Evolutionary conservation across 2,888 invertebrate species (phyloP).

Genomic region (Raillietiella orientalis): DNA sequence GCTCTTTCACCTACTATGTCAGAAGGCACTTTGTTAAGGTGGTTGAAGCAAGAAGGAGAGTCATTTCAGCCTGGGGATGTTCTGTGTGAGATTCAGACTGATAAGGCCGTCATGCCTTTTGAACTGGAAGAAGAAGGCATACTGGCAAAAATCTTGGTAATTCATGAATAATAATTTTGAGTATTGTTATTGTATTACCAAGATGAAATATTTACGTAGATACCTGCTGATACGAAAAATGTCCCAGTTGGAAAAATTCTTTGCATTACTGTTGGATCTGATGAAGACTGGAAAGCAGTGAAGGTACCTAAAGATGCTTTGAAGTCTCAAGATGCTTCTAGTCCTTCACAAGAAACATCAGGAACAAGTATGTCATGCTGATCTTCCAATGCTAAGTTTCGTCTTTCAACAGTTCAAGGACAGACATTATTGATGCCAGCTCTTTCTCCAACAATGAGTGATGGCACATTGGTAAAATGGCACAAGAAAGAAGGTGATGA

Average conservation of each 20-base stretch:
- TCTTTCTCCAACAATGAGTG: slow-evolving; percentile 26
- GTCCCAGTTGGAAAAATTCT: slow-evolving; percentile 22
- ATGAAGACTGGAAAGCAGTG: slow-evolving; percentile 25
- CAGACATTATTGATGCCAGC: no score
- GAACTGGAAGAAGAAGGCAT: slow-evolving; percentile 24
- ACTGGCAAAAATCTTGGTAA: slow-evolving; percentile 26
- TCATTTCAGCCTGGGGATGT: slow-evolving; percentile 21
- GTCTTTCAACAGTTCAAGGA: no score
- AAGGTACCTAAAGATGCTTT: no score
- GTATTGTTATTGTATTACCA: no score
- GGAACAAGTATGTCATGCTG: no score
- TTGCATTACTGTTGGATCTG: slow-evolving; percentile 22
- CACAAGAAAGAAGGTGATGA: no score
- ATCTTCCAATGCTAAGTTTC: no score
- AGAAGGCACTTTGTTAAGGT: slow-evolving; percentile 22
- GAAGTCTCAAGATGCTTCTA: no score
- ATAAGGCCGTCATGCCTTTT: slow-evolving; percentile 24
- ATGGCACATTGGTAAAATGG: slow-evolving; percentile 23
- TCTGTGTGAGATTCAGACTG: slow-evolving; percentile 27
- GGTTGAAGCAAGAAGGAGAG: no score
- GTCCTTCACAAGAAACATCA: no score
- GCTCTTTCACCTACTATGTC: slow-evolving; percentile 27
- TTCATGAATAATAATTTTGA: no score
- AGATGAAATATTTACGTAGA: no score
- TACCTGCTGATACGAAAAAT: slow-evolving; percentile 19